Conservation (phyloP, 2,888 invertebrate species). For the Willowsia nigromaculata region DNA sequence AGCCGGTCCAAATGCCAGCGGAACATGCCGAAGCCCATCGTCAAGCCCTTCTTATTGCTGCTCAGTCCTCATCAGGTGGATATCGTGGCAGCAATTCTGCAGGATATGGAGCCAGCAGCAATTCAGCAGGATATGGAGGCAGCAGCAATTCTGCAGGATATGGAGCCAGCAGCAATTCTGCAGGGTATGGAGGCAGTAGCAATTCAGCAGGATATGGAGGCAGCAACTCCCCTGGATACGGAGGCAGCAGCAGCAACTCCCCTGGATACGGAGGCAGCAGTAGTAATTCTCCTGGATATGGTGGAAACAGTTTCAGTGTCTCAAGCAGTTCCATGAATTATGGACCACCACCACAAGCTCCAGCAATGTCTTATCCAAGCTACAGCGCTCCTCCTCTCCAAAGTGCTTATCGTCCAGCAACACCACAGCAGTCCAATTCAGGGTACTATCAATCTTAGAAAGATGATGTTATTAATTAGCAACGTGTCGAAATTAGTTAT, state of each 20-base stretch:
- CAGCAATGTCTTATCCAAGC: background rate
- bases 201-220: no score
- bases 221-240: background rate
- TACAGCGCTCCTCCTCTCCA: background rate
- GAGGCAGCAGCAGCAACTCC: background rate
- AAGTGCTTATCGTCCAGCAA: background rate
- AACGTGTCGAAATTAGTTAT: no score
- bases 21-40: conserved; percentile 66
- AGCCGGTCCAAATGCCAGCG: conserved; percentile 59
- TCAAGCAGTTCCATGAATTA: background rate
- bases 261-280: no score
- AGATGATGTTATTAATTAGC: no score
- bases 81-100: background rate
- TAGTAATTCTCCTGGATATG: background rate
- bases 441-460: background rate
- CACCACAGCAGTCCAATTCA: background rate
- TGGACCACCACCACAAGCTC: background rate
- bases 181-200: no score
- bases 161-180: no score
- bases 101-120: background rate
- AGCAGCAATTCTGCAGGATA: no score
- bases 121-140: background rate
- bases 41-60: conserved; percentile 6
- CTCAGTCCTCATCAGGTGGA: background rate
- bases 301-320: background rate